Base-by-base conservation (phyloP, 2,797 vertebrate genomes). In the Enteromius paludinosus region DNA sequence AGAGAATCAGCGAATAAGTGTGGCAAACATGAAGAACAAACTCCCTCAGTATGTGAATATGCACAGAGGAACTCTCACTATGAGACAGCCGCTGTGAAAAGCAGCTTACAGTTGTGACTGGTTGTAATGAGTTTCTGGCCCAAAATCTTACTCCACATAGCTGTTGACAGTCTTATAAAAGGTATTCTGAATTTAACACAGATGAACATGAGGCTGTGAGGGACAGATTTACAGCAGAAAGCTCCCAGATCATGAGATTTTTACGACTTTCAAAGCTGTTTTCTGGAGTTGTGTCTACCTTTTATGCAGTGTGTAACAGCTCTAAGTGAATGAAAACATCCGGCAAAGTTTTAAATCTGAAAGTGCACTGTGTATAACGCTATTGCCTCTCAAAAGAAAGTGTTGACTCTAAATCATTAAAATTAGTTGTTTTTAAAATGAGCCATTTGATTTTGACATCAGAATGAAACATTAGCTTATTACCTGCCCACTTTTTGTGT, bases 1-100 rank as follows among this genome's bases (percentile, higher is more conserved):
- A 49, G 20, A 62, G 14, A 73, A 45, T 66, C 62, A 78, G 35
- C 0, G 0, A 59, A 70, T 69, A 70, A 69, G 35, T 79, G 78
- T 79, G 65, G 25, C 2, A 0, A 30, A 79, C 33, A 79, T 8
- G 3, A 68, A 68, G 64, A 66, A 54, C 33, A 28, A 79, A n/a
- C 35, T 43, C n/a, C 23, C 33, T 43, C 1, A 41, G 11, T 14
- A 45, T 33, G 49, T 45, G 49, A 9, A 17, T 28, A 78, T 54
- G 61, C 43, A 65, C 18, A 77, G 61, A 28, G 15, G 17, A 70
- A 41, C 35, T 4, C 18, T 47, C 38, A 70, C 52, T 62, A 62
- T 25, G 20, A 35, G 56, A 62, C n/a, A 43, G 38, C 9, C 4
- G 33, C 41, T 35, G 52, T 23, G 25, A 28, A 56, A 45, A 65